Conservation (phyloP, 2,113 vertebrate species). For the Bettongia penicillata region DNA sequence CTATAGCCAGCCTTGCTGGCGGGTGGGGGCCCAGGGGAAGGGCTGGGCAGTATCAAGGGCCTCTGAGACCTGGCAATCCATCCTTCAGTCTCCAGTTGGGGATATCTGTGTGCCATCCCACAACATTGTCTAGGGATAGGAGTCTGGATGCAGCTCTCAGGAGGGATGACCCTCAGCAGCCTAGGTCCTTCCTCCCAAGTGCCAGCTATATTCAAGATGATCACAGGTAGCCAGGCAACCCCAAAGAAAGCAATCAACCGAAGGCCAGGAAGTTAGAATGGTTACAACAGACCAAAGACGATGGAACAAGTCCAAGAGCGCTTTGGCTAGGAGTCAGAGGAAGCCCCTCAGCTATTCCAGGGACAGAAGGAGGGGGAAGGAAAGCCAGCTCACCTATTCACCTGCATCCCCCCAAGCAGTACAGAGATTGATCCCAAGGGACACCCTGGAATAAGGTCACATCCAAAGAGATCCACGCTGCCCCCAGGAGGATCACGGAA, state of each 20-base stretch:
- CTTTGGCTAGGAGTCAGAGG: background rate
- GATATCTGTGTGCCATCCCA: background rate
- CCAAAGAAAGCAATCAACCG: background rate
- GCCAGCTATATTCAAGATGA: background rate
- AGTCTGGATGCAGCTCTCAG: background rate
- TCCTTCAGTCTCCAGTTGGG: background rate
- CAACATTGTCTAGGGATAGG: no score
- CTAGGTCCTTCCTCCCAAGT: background rate
- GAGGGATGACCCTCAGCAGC: no score
- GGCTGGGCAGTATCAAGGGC: no score
- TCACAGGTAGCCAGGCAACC: background rate
- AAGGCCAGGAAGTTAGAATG: background rate
- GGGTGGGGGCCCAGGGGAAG: no score
- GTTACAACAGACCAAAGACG: background rate
- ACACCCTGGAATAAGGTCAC: background rate
- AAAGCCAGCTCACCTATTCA: background rate
- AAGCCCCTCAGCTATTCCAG: background rate
- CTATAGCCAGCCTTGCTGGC: background rate
- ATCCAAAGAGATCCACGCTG: no score
- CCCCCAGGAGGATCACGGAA: no score
- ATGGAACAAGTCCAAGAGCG: background rate
- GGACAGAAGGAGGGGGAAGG: no score
- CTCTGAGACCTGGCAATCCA: background rate
- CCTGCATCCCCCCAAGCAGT: background rate
- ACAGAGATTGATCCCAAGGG: background rate